Percentiles rank a stretch among this genome's conserved stretches.
These are phyloP conservation scores for Cheracebus regulus DNA, from an alignment of 2,797 vertebrate species.

Conservation along the genomic window DNA sequence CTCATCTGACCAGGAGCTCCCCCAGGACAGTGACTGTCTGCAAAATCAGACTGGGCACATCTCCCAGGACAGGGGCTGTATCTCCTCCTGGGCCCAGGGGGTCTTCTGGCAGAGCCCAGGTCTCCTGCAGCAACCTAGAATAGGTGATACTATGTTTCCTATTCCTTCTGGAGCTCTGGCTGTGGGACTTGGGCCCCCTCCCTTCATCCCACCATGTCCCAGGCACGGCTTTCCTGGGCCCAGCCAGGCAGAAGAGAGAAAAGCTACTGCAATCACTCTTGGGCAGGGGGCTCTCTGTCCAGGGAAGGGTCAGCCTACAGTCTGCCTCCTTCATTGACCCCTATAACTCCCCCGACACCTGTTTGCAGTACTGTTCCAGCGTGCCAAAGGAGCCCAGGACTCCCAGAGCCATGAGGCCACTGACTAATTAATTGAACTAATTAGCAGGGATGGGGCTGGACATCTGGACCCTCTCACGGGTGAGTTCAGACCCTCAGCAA, in stretches of 20 bases:
- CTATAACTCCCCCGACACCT: constrained; percentile 29
- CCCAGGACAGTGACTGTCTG: background rate
- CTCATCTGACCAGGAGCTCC: background rate
- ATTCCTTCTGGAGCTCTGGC: background rate
- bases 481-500: constrained; percentile 66
- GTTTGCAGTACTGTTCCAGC: constrained; percentile 64
- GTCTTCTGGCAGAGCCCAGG: background rate
- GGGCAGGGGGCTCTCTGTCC: background rate
- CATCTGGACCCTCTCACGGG: constrained; percentile 91
- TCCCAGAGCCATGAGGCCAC: constrained; percentile 83
- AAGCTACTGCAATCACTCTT: background rate
- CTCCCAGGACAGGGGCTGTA: background rate
- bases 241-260: background rate
- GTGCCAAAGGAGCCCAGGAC: constrained; percentile 70
- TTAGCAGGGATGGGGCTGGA: constrained; percentile 91
- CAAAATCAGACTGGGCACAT: background rate
- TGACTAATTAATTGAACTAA: constrained; percentile 94
- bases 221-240: background rate
- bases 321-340: constrained; percentile 75
- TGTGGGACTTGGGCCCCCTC: background rate
- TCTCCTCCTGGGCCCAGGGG: background rate
- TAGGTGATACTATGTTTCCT: background rate
- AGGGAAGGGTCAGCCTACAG: constrained; percentile 64
- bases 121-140: background rate
- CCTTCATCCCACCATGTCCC: background rate